These are phyloP conservation scores for Enoplosus armatus DNA, from an alignment of 2,797 vertebrate species.

Conservation along the genomic window DNA sequence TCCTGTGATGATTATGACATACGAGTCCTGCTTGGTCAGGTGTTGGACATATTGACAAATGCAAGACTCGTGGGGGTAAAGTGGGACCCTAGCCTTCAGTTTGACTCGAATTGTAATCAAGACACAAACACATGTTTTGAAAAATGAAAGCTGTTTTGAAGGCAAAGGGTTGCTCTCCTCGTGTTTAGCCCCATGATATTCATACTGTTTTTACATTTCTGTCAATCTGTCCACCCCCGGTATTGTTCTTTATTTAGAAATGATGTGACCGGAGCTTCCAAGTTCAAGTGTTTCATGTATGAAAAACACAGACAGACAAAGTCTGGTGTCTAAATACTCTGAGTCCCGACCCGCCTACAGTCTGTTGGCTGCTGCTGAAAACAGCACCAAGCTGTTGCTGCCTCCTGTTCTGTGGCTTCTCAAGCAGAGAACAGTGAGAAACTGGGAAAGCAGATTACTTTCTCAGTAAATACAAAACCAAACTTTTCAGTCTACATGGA, in stretches of 20 bases:
- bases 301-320: constrained; percentile 22
- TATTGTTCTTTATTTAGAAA: constrained; percentile 3
- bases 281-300: constrained; percentile 12
- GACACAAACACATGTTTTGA: constrained; percentile 3
- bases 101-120: background rate
- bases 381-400: constrained; percentile 40
- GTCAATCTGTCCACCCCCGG: constrained; percentile 20
- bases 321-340: constrained; percentile 30
- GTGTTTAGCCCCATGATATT: background rate
- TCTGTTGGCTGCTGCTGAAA: constrained; percentile 42
- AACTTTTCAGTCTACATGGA: background rate
- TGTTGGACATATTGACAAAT: too few relatives aligned
- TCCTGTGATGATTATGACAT: background rate
- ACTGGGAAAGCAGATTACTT: constrained; percentile 9
- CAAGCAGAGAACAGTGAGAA: constrained; percentile 4
- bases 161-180: too few relatives aligned
- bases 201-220: background rate
- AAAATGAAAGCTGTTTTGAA: constrained; percentile 2
- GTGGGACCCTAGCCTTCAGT: background rate
- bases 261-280: constrained; percentile 16
- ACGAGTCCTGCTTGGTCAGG: too few relatives aligned
- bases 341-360: constrained; percentile 26
- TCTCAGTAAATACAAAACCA: constrained; percentile 11
- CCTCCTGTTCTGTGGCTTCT: constrained; percentile 54
- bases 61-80: too few relatives aligned